These are phyloP conservation scores for Clanis bilineata DNA, from an alignment of 2,888 invertebrate species.

Conservation along the genomic window DNA sequence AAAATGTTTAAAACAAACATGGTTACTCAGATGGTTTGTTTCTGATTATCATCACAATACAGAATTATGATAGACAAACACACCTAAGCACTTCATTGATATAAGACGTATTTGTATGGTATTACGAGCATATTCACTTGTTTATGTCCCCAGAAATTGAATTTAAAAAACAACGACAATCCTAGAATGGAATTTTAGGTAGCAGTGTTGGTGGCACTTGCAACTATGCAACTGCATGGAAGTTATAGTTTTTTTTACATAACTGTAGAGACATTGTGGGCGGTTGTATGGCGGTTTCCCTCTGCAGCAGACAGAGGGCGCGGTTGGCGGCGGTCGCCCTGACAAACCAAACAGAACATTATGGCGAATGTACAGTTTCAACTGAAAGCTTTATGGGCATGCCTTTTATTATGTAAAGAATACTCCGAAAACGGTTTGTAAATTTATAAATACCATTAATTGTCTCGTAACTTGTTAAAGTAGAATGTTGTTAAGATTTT, in stretches of 20 bases:
- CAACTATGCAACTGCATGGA: conserved; percentile 19
- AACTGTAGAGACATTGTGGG: conserved; percentile 15
- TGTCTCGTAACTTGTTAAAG: not conserved
- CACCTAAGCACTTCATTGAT: no score
- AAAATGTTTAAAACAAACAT: no score
- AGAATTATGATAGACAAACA: no score
- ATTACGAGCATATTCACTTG: no score
- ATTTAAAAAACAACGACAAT: not conserved
- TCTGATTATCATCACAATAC: no score
- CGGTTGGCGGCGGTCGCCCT: conserved; percentile 26
- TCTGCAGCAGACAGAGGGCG: conserved; percentile 26
- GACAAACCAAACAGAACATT: conserved; percentile 43
- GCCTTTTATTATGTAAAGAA: conserved; percentile 24
- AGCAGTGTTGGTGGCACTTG: conserved; percentile 26
- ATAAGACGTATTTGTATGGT: no score
- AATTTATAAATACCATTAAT: not conserved
- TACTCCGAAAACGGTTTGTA: not conserved
- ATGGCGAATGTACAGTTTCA: conserved; percentile 39
- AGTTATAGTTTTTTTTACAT: conserved; percentile 29
- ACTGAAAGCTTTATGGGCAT: conserved; percentile 32
- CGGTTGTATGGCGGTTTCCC: conserved; percentile 17
- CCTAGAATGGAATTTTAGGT: conserved; percentile 5
- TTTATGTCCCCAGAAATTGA: not conserved
- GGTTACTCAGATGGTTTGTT: no score
- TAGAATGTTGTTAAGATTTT: not conserved